Evolutionary conservation across 1,140 invertebrate species (phyloP), one percentile per base, ranked within the genome.

Genomic region (Caenorhabditis tropicalis): DNA sequence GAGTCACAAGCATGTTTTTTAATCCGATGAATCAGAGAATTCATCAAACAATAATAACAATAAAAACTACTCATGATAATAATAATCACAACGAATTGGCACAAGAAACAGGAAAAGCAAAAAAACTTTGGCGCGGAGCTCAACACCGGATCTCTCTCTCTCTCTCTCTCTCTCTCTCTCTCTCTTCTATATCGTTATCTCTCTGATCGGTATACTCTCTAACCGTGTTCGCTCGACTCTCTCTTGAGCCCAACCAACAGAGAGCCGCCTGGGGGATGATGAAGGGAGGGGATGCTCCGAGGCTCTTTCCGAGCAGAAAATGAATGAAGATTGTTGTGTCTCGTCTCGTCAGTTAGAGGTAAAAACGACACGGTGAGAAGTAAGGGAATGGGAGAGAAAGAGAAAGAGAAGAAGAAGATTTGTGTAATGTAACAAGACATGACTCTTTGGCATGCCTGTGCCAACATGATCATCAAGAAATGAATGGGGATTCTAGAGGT

Each of bases 391-490:
- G 10, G 6, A n/a, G 27, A n/a, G 36, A 46, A 31, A 39, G 12
- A 74, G n/a, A 74, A 24, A 9, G n/a, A 46, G 43, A 19, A 74
- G 10, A 31, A 43, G n/a, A 3, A 21, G n/a, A 43, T 74, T 74
- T 74, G 65, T 74, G 65, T 74, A 74, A 74, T 74, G 65, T 74
- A 74, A 74, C 65, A 74, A 74, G 65, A 74, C 65, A 74, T 74
- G 65, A 43, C 65, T 74, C 65, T 74, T 39, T 43, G 65, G 65
- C 65, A 74, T 74, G 65, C 65, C 65, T 43, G 65, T 74, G 36
- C 65, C 65, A 74, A 74, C 65, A 43, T 43, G 65, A 74, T 74
- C 65, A 74, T 39, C 65, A 74, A 74, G 21, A 43, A 33, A 31
- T 19, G n/a, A 74, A 74, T 74, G 36, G 65, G 65, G 36, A 74